Evolutionary conservation across 1,140 invertebrate genomes (phyloP).

Genomic region (Drosophila leontia): DNA sequence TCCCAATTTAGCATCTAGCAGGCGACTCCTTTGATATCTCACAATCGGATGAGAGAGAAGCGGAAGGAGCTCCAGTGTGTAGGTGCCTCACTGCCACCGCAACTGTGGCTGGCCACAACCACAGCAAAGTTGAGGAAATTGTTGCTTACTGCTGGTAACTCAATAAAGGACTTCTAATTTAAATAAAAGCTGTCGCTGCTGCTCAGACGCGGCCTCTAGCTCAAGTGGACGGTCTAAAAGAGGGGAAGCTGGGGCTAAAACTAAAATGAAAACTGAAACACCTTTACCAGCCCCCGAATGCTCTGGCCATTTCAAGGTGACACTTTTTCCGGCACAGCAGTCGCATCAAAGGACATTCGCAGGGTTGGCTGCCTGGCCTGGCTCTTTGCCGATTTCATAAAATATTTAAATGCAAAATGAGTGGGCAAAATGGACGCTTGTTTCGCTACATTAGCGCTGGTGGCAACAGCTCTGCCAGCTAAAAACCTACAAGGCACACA

Average conservation of each 20-base stretch:
- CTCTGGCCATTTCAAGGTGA: constrained; percentile 58
- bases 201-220: constrained; percentile 2
- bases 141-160: constrained; percentile 22
- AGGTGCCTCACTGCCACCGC: constrained; percentile 2
- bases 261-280: constrained; percentile 20
- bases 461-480: neutral
- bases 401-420: constrained; percentile 76
- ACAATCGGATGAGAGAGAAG: neutral
- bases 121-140: constrained; percentile 22
- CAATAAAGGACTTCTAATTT: constrained; percentile 25
- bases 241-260: neutral
- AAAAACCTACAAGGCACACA: neutral
- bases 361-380: constrained; percentile 3
- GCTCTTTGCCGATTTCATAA: constrained; percentile 65
- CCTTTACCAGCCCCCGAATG: constrained; percentile 3
- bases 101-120: constrained; percentile 15
- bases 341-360: constrained; percentile 13
- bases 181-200: constrained; percentile 17
- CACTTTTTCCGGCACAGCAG: constrained; percentile 32
- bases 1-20: constrained; percentile 3
- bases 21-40: neutral
- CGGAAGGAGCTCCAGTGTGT: neutral
- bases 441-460: constrained; percentile 49
- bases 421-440: constrained; percentile 44
- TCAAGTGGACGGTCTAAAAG: neutral